Evolutionary conservation across 2,797 vertebrate species (phyloP).

Genomic region (Oceanodroma leucorhoa): DNA sequence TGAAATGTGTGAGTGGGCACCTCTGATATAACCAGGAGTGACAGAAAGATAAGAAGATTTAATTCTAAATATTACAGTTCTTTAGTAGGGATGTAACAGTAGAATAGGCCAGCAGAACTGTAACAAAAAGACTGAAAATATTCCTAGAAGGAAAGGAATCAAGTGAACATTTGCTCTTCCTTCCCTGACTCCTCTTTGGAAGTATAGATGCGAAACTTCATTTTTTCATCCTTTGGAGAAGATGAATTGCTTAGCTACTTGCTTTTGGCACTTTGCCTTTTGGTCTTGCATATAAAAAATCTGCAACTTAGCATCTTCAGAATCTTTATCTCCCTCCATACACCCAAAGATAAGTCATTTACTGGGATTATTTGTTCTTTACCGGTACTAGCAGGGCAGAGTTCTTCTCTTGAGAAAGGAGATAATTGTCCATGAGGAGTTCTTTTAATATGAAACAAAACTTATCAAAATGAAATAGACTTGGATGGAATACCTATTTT

Average conservation of each 20-base stretch:
- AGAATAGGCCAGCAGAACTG: background rate
- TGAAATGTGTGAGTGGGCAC: fast-evolving
- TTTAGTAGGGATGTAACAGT: background rate
- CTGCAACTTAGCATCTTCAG: background rate
- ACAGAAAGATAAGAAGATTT: background rate
- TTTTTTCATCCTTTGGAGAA: background rate
- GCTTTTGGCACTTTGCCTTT: background rate
- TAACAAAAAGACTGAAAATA: background rate
- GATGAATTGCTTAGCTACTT: fast-evolving
- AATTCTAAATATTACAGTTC: background rate
- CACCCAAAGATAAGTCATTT: fast-evolving
- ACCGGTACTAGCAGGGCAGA: fast-evolving
- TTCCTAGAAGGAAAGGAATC: background rate
- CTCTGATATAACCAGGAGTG: background rate
- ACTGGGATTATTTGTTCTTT: background rate
- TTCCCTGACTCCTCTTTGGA: background rate
- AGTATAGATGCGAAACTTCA: background rate
- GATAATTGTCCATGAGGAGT: background rate
- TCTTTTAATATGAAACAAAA: background rate
- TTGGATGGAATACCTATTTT: background rate
- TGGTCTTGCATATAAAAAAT: background rate
- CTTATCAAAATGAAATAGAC: background rate
- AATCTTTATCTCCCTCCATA: background rate
- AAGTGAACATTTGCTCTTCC: background rate
- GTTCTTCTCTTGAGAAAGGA: background rate